phyloP scores from a whole-genome alignment of 1,140 invertebrate genomes.

The Pararge aegeria region DNA sequence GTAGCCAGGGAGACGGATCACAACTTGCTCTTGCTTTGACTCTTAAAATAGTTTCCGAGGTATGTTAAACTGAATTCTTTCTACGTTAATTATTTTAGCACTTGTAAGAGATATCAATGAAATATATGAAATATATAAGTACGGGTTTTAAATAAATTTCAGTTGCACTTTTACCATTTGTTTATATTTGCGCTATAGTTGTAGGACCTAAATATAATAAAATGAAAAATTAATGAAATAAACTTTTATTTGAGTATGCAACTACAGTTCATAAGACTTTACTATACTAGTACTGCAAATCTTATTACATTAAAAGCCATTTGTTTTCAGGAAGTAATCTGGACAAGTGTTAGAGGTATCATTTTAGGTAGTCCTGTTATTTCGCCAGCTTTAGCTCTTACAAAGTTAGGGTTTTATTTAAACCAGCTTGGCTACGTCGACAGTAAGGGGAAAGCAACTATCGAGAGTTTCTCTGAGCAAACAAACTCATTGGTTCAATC shows the following conservation, averaged over 20 bases:
- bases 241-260: no score
- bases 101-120: no score
- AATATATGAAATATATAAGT: no score
- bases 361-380: slow-evolving; percentile 88
- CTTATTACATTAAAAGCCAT: no score
- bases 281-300: no score
- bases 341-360: slow-evolving; percentile 83
- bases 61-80: slow-evolving; percentile 29
- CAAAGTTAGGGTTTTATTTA: slow-evolving; percentile 65
- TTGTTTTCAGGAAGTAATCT: slow-evolving; percentile 26
- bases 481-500: slow-evolving; percentile 35
- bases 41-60: slow-evolving; percentile 54
- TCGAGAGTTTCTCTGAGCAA: slow-evolving; percentile 43
- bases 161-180: no score
- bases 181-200: no score
- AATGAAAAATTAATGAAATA: no score
- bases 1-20: slow-evolving; percentile 85
- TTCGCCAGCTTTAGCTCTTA: slow-evolving; percentile 79
- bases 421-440: slow-evolving; percentile 65
- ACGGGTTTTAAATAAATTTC: no score
- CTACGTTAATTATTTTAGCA: neutral
- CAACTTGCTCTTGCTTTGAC: slow-evolving; percentile 84
- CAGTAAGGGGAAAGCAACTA: slow-evolving; percentile 41
- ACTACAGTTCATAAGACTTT: no score
- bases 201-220: no score